Base-by-base conservation (phyloP, 2,113 vertebrate genomes). In the Hymenochirus boettgeri region DNA sequence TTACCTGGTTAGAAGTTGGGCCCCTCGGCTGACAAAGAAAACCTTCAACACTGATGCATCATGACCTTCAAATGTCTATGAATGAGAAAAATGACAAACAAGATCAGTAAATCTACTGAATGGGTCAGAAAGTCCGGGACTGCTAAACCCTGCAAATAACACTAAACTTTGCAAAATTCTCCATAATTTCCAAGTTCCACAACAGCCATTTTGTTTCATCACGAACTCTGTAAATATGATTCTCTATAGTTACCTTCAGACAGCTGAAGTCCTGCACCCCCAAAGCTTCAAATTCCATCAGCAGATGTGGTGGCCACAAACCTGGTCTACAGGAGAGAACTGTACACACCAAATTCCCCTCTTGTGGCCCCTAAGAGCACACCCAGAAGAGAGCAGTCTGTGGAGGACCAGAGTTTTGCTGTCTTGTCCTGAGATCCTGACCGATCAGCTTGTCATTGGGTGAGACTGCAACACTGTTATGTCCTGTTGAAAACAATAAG, bases 51-150 rank as follows among this genome's bases (percentile, higher is more conserved):
- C 96, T 0, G 96, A 99, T 0, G 96, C 90, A 3, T 98, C 96
- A 0, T 99, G 96, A 1, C 96, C 96, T 75, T 99, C 96, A n/a
- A 98, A 99, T 0, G 96, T 98, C 96, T 99, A 73, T 1, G 45
- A 25, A n/a, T 8, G 5, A 27, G 23, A 26, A 35, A 10, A n/a
- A n/a, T n/a, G n/a, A n/a, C n/a, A n/a, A n/a, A n/a, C n/a, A n/a
- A n/a, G n/a, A n/a, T n/a, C n/a, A n/a, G n/a, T n/a, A n/a, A n/a
- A n/a, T n/a, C n/a, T n/a, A n/a, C n/a, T n/a, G n/a, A n/a, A n/a
- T n/a, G n/a, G n/a, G n/a, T n/a, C n/a, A 55, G 2, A 17, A 19
- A 35, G 2, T 22, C 4, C 21, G n/a, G 17, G 27, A 31, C n/a
- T 7, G 4, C 7, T 11, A 35, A 35, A 35, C 33, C 33, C 33